Evolutionary conservation across 2,797 vertebrate genomes (phyloP).

Genomic region (Numenius phaeopus): DNA sequence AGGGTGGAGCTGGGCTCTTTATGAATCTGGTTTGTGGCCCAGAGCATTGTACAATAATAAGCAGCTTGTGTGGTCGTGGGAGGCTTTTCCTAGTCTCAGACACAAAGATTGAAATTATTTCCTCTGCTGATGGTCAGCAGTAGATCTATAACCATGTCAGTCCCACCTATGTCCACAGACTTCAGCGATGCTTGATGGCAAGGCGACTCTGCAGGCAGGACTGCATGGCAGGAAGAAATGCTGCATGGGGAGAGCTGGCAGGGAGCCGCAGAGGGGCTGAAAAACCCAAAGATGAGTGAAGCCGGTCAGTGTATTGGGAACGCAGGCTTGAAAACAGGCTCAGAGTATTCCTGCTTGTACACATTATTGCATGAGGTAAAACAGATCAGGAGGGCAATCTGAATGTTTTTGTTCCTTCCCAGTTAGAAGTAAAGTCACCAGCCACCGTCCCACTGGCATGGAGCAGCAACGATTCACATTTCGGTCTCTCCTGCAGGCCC

Average conservation of each 20-base stretch:
- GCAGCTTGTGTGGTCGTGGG: slow-evolving; percentile 62
- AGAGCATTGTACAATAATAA: slow-evolving; percentile 53
- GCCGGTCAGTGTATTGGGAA: not conserved
- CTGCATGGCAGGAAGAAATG: not conserved
- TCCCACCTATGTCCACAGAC: not conserved
- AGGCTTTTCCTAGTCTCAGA: slow-evolving; percentile 28
- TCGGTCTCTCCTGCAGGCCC: not conserved
- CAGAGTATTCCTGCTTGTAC: not conserved
- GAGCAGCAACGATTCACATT: not conserved
- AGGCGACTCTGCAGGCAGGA: not conserved
- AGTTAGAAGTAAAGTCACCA: not conserved
- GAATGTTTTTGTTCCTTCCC: not conserved
- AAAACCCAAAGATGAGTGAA: not conserved
- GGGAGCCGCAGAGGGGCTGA: not conserved
- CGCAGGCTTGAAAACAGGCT: not conserved
- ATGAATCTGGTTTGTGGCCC: slow-evolving; percentile 60
- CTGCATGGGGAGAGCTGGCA: not conserved
- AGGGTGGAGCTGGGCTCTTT: slow-evolving; percentile 61
- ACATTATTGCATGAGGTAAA: not conserved
- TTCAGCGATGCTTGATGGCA: not conserved
- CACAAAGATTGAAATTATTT: not conserved
- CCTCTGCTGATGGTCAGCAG: not conserved
- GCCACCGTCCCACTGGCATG: not conserved
- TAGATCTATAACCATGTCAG: not conserved
- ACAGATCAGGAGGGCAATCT: fast-evolving